These are phyloP conservation scores for Pachyseris speciosa DNA, from an alignment of 64 coral and sea anemone species.

Conservation along the genomic window DNA sequence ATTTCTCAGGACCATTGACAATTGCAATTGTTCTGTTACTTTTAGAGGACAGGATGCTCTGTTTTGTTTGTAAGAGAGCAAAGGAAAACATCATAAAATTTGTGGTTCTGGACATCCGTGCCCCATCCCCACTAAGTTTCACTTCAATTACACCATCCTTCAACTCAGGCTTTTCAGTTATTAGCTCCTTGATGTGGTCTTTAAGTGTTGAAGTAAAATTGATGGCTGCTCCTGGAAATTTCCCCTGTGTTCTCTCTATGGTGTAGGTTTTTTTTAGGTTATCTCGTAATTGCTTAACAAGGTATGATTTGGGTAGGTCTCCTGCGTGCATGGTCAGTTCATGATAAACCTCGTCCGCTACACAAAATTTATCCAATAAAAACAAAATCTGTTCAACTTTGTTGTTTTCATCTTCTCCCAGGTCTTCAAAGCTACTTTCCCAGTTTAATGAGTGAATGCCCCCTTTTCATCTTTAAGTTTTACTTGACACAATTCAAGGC, in stretches of 20 bases:
- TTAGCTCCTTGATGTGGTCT: constrained; percentile 32
- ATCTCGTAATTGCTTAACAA: constrained; percentile 18
- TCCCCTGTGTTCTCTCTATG: constrained; percentile 24
- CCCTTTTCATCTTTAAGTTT: constrained; percentile 45
- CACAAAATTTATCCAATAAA: constrained; percentile 47
- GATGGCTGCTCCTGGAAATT: constrained; percentile 12
- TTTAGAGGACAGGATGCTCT: constrained; percentile 32
- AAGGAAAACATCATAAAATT: constrained; percentile 63
- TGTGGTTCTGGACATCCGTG: constrained; percentile 35
- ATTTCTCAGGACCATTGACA: constrained; percentile 51
- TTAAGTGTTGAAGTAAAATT: constrained; percentile 53
- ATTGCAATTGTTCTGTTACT: constrained; percentile 28
- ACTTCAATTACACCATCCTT: not conserved
- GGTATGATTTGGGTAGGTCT: constrained; percentile 20
- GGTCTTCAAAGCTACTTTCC: not conserved
- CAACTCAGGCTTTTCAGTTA: constrained; percentile 12
- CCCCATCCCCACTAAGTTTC: constrained; percentile 40
- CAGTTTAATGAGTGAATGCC: not conserved
- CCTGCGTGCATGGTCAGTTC: constrained; percentile 18
- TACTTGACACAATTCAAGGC: constrained; percentile 48
- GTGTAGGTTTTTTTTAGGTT: constrained; percentile 11
- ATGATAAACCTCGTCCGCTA: constrained; percentile 25
- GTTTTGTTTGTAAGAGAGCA: constrained; percentile 3
- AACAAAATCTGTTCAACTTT: constrained; percentile 38
- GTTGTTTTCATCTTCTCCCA: not conserved